These are phyloP conservation scores for Bucco capensis DNA, from an alignment of 2,113 vertebrate genomes.

Conservation along the genomic window DNA sequence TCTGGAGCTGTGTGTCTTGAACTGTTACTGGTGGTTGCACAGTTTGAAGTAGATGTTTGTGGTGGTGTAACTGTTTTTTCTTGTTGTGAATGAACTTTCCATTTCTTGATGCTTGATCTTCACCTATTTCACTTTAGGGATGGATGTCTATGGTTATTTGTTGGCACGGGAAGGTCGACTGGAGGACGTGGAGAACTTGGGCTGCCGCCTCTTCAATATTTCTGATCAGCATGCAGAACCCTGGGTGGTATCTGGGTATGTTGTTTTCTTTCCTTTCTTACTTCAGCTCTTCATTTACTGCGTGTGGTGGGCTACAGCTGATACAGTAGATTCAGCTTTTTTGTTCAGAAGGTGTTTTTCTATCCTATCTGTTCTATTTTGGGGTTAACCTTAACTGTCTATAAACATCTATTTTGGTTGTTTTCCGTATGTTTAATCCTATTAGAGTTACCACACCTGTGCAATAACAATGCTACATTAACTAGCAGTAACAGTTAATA, in stretches of 20 bases:
- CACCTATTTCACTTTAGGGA: conserved; percentile 70
- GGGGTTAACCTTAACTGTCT: neutral
- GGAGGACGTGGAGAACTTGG: conserved; percentile 96
- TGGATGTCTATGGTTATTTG: conserved; percentile 97
- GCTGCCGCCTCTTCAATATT: conserved; percentile 95
- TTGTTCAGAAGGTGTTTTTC: neutral
- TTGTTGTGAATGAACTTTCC: neutral
- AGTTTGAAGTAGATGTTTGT: neutral
- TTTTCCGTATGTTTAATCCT: neutral
- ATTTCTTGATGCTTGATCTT: neutral
- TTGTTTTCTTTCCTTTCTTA: neutral
- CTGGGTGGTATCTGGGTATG: conserved; percentile 97
- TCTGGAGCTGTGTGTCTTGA: neutral
- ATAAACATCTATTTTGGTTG: neutral
- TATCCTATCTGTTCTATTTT: neutral
- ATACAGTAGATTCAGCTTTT: neutral
- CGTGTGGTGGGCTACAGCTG: neutral
- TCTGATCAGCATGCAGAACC: conserved; percentile 97
- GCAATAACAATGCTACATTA: neutral
- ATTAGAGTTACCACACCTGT: fast-evolving
- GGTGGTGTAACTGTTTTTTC: neutral
- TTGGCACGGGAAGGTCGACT: conserved; percentile 92
- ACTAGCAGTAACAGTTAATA: neutral
- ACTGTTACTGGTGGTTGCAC: neutral
- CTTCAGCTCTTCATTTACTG: neutral